Base-by-base conservation (phyloP, 2,113 vertebrate genomes). In the Australoheros scitulus region DNA sequence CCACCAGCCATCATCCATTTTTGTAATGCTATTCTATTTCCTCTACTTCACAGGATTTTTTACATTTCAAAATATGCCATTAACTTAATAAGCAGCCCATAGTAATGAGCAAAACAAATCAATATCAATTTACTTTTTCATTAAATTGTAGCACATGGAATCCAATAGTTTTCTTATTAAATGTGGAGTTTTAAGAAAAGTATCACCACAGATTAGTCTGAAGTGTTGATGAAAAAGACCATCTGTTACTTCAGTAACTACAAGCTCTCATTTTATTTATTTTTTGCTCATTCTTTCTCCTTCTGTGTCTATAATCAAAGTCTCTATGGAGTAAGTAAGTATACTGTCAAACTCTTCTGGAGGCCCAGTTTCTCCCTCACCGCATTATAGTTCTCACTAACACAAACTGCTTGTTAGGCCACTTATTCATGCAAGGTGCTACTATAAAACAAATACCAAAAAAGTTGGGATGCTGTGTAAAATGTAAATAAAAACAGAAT, bases 241-340 rank as follows among this genome's bases (percentile, higher is more conserved):
- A 61, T 61, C 7, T 34, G 70, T 82, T 84, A 72, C 61, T 64
- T 7, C 24, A 75, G 77, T 59, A 81, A 85, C 80, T 24, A 34
- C 11, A 3, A 41, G 59, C 18, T 29, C 2, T 26, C 18, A 34
- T 3, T 65, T 43, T 11, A 4, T 61, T 32, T 56, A 32, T 13
- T 60, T 81, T 50, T 61, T 61, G 3, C 32, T 76, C 7, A 0
- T 10, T 47, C 26, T 38, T 61, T 61, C 6, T 57, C 11, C 22
- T 15, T 38, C 10, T 78, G 3, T 34, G 43, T 77, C 32, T 47
- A 2, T 74, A n/a, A 47, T 61, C 36, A 77, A 18, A 47, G 43
- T 80, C 6, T 68, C 61, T 61, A 13, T 32, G 11, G 56, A 50
- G 13, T 38, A 11, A 83, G 24, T 15, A 64, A 24, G 4, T 29